Evolutionary conservation across 2,888 invertebrate species (phyloP), one percentile per base, ranked within the genome.

Genomic region (Scaptomyza reducta): DNA sequence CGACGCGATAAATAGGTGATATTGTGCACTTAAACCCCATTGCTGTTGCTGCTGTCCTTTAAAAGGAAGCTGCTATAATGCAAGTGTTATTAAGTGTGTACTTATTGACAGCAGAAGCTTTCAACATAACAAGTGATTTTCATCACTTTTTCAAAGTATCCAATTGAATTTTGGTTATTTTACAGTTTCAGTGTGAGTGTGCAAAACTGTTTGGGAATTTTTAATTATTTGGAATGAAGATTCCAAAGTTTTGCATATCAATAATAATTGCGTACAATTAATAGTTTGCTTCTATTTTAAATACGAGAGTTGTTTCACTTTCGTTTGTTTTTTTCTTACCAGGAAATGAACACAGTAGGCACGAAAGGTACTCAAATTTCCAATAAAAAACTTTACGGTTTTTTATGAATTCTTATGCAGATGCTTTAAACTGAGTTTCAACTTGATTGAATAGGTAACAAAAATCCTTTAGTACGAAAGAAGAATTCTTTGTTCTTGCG

Each of bases 1-100:
- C 35, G 22, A 51, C 16, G 25, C 38, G n/a, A 18, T 47, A 41
- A 47, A 47, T 14, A 14, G 16, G 18, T 40, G 25, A 57, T 29
- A 46, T 45, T 45, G 38, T 45, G 10, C 16, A 13, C 25, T 16
- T 22, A 22, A 38, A 35, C 5, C 25, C 35, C 7, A 38, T 11
- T 13, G n/a, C 38, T 6, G 13, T 11, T 16, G 29, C 13, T 44
- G 5, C 6, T 45, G 45, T 25, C 10, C 6, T n/a, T 14, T 27
- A 16, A 40, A 40, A 27, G 16, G 14, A 29, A 29, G 27, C 29
- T 29, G 16, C 7, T 18, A 33, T n/a, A 22, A 31, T 33, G 18
- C 14, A 2, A 29, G 4, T 11, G 6, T 5, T 25, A 25, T 44
- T 3, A 22, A 25, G 22, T 22, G 42, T 25, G n/a, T 13, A 7